Evolutionary conservation across 2,888 invertebrate species (phyloP).

Genomic region (Thymelicus acteon): DNA sequence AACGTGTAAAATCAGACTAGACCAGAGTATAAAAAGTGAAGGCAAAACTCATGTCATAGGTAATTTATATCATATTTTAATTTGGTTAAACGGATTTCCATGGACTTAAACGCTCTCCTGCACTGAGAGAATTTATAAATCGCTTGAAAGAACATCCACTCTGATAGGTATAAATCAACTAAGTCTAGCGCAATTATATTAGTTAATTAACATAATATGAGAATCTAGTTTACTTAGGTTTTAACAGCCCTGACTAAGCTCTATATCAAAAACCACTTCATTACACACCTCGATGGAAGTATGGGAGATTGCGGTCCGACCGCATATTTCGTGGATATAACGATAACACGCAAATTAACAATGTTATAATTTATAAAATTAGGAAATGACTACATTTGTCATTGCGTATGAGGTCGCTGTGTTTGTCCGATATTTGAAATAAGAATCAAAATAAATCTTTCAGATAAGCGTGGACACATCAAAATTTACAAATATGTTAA

Average conservation of each 20-base stretch:
- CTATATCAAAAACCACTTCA: background rate
- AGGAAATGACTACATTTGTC: background rate
- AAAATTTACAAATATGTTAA: conserved; percentile 2
- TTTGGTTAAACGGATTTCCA: too few relatives aligned
- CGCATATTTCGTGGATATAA: background rate
- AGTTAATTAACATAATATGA: conserved; percentile 4
- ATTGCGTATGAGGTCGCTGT: background rate
- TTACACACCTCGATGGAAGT: background rate
- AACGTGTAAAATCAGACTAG: too few relatives aligned
- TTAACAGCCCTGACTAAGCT: conserved; percentile 5
- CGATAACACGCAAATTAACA: background rate
- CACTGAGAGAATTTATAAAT: too few relatives aligned
- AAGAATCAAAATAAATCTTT: background rate
- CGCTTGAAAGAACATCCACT: too few relatives aligned
- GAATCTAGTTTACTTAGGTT: conserved; percentile 1
- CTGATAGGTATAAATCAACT: background rate
- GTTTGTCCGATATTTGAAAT: background rate
- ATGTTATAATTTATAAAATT: background rate
- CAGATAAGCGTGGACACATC: background rate
- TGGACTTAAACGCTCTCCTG: too few relatives aligned
- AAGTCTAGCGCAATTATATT: conserved; percentile 11
- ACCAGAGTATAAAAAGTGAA: too few relatives aligned
- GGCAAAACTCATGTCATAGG: too few relatives aligned
- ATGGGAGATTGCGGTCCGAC: background rate
- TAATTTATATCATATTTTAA: too few relatives aligned